phyloP scores from a whole-genome alignment of 2,888 invertebrate species.

The Dendrolimus houi region DNA sequence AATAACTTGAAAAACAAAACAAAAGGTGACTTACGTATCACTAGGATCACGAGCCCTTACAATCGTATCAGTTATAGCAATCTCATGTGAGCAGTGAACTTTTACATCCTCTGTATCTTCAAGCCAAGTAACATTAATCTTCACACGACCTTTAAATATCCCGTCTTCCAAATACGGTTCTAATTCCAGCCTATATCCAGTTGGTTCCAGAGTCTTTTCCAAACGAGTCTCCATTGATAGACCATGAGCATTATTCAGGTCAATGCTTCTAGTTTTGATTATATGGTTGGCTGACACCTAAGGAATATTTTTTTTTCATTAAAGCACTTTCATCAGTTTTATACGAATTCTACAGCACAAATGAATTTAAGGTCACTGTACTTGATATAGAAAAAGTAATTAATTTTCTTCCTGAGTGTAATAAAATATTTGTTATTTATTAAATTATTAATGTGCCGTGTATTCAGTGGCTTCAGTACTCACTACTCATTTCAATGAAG shows the following conservation, averaged over 20 bases:
- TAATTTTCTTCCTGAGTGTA: no score
- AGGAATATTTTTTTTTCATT: neutral
- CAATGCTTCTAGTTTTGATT: slow-evolving; percentile 78
- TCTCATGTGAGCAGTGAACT: slow-evolving; percentile 80
- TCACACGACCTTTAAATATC: slow-evolving; percentile 80
- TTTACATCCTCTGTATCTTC: slow-evolving; percentile 77
- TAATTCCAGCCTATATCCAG: slow-evolving; percentile 79
- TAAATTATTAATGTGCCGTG: no score
- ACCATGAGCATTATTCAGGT: slow-evolving; percentile 81
- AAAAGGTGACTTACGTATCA: slow-evolving; percentile 34
- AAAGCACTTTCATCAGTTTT: no score
- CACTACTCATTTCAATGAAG: no score
- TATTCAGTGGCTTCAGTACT: no score
- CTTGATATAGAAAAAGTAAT: no score
- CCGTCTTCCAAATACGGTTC: slow-evolving; percentile 80
- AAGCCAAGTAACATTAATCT: slow-evolving; percentile 82
- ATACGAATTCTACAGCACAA: no score
- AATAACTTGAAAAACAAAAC: neutral
- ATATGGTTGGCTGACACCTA: slow-evolving; percentile 43
- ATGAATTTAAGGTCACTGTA: no score
- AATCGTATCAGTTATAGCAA: slow-evolving; percentile 74
- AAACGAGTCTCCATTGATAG: slow-evolving; percentile 79
- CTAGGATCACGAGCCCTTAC: slow-evolving; percentile 44
- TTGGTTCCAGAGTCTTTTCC: slow-evolving; percentile 79
- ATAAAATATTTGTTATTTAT: no score